Evolutionary conservation across 2,888 invertebrate genomes (phyloP), one percentile per base, ranked within the genome.

Genomic region (Dichetophora obliterata): DNA sequence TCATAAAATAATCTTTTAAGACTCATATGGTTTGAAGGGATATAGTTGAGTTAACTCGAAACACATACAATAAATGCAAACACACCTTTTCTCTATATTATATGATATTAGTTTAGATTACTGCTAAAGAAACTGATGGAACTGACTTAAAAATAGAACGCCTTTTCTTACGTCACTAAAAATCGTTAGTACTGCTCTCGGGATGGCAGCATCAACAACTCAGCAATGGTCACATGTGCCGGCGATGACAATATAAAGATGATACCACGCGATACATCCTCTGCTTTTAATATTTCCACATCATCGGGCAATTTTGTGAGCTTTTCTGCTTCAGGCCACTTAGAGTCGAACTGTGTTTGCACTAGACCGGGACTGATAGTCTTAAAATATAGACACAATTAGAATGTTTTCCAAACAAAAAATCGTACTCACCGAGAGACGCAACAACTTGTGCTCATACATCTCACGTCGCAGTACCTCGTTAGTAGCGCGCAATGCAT

Each of bases 281-380:
- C 84, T 0, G 83, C 82, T 57, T 83, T 77, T 11, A 86, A 77
- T 50, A 83, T 82, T 48, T 83, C 80, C 5, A 75, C 75, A 9
- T 80, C 78, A 14, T 77, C 80, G 31, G 84, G 83, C 22, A 84
- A 79, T 61, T 70, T 77, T 14, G 80, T 80, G 48, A 83, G 77
- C 59, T 80, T 77, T 22, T 80, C 81, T 2, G 81, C 73, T 19
- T 69, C 57, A 1, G 50, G 37, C 3, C 74, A 50, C n/a, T 75
- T 76, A 8, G 43, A 70, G n/a, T 80, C 83, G 22, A 86, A 84
- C 31, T 85, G 83, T 0, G 86, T 86, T 76, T 82, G 83, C 3
- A 85, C 85, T 57, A 87, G 79, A 5, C 86, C 87, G 2, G 87
- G 87, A 63, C 86, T 86, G 31, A 86, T 83, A 34, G 83, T 83